Evolutionary conservation across 2,888 invertebrate species (phyloP), one percentile per base, ranked within the genome.

Genomic region (Dasypolia templi): DNA sequence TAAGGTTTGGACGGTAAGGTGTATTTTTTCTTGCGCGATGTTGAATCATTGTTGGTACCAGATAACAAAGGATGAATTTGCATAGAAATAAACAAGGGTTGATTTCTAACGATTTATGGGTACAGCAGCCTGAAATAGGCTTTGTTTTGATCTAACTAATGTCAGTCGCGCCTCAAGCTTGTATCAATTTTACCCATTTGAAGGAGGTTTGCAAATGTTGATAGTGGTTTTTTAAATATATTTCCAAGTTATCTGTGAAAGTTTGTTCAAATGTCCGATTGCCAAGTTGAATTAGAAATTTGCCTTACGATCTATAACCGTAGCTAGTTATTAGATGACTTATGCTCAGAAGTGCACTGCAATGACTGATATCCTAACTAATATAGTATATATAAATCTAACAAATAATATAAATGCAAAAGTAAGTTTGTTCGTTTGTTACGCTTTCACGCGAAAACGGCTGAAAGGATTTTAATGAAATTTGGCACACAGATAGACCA

Each of bases 41-140:
- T 75, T 76, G 86, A 88, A 88, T 88, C 88, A 90, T 93, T 93
- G 93, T 92, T 90, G 89, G 85, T 74, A 76, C 78, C 77, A 89
- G 93, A 93, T 93, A 93, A 93, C 93, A 93, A 92, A 92, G 91
- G 91, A 87, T 83, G 87, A 91, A 94, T 94, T 94, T 94, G 92
- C 94, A 94, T 94, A 91, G 92, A 93, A 93, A 94, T 93, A 94
- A 93, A 94, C 93, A 92, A 86, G 91, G 92, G 91, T 90, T 93
- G 92, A 92, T 92, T 93, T 92, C 90, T 85, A 88, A 89, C 90
- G 90, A 94, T 94, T 93, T 93, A 94, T 93, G 87, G 80, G 75
- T 56, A 72, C 76, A 78, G 83, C 75, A 78, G 81, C 71, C 82
- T 77, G 78, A 75, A 88, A 88, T 87, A 81, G 86, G 90, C 89